phyloP scores from a whole-genome alignment of 2,797 vertebrate genomes.

The Momotus momota region DNA sequence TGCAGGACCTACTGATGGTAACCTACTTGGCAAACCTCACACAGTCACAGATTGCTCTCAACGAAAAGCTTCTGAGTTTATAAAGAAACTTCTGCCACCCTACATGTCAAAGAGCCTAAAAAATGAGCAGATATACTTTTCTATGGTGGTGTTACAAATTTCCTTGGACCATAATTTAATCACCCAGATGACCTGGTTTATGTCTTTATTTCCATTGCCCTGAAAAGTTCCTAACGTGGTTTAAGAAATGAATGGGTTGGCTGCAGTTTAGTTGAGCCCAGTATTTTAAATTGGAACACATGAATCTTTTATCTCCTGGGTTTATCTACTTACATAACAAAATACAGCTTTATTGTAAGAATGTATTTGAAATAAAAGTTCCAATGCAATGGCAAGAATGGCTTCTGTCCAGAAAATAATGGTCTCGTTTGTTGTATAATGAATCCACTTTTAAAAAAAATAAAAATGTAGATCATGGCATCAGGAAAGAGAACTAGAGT shows the following conservation, averaged over 20 bases:
- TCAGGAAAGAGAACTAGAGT: neutral
- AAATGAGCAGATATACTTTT: conserved; percentile 3
- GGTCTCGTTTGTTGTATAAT: neutral
- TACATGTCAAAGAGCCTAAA: neutral
- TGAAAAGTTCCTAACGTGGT: neutral
- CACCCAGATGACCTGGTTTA: neutral
- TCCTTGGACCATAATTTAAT: conserved; percentile 42
- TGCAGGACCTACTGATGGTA: conserved; percentile 97
- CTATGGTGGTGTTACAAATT: neutral
- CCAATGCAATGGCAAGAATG: conserved; percentile 8
- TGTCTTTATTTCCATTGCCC: neutral
- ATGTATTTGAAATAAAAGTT: conserved; percentile 67
- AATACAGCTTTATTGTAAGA: conserved; percentile 44
- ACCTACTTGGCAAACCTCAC: conserved; percentile 98
- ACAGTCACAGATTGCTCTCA: conserved; percentile 97
- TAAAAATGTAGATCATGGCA: neutral
- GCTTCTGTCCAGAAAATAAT: neutral
- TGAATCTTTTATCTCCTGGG: neutral
- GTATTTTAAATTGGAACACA: neutral
- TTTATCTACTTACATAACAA: conserved; percentile 43
- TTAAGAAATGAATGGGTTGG: neutral
- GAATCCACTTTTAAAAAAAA: neutral
- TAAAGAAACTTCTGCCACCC: conserved; percentile 55
- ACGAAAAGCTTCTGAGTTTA: conserved; percentile 93
- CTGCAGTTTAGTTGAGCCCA: neutral